A percentile compares a stretch with the other conserved stretches of the same genome.
Conservation (phyloP, 2,113 vertebrate genomes). For the Nipponia nippon region DNA sequence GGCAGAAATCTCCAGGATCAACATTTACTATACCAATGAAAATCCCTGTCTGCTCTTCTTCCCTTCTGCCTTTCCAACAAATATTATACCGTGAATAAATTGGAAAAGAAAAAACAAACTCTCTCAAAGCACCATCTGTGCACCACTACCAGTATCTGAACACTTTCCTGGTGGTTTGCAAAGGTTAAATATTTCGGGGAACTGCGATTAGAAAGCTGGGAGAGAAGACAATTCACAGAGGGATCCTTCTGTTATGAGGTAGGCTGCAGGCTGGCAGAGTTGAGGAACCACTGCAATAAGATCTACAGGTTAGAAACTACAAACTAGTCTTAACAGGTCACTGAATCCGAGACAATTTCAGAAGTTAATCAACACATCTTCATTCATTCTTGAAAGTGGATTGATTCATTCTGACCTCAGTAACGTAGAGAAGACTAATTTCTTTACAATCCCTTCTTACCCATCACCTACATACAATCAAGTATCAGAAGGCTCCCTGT, state of each 20-base stretch:
- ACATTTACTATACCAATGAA: neutral
- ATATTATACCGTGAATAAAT: neutral
- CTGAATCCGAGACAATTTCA: neutral
- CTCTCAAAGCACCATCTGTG: neutral
- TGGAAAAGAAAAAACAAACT: neutral
- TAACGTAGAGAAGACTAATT: neutral
- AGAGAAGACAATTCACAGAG: neutral
- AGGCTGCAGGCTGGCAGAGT: neutral
- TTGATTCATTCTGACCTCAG: neutral
- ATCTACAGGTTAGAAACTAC: neutral
- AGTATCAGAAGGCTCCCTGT: neutral
- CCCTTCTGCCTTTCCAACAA: neutral
- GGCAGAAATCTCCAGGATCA: constrained; percentile 15
- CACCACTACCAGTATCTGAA: neutral
- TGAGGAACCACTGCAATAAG: neutral
- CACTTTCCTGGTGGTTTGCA: neutral
- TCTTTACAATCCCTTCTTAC: neutral
- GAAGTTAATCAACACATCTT: neutral
- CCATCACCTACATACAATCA: neutral
- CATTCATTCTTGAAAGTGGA: neutral
- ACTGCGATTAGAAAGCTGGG: neutral
- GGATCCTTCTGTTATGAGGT: neutral
- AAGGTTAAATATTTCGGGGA: neutral
- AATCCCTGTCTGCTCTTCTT: constrained; percentile 27
- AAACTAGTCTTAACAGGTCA: neutral